Evolutionary conservation across 1,140 invertebrate species (phyloP).

Genomic region (Chionoecetes opilio): DNA sequence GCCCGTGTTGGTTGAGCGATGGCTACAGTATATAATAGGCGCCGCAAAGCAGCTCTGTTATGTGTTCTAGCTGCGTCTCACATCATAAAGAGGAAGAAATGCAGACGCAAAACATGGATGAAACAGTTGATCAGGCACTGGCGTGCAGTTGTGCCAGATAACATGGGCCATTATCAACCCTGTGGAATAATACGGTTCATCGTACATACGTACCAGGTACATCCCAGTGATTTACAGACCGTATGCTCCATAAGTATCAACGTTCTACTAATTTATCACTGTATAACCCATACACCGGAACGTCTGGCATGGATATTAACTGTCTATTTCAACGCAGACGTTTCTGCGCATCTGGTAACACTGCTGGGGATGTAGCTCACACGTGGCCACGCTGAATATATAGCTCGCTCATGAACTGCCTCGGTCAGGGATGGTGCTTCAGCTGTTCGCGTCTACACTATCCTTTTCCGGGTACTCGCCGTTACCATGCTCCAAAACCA

Average conservation of each 20-base stretch:
- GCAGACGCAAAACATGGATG: not conserved
- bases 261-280: conserved; percentile 54
- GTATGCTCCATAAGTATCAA: conserved; percentile 55
- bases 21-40: not conserved
- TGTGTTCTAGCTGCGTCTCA: conserved; percentile 62
- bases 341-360: conserved; percentile 42
- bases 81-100: conserved; percentile 57
- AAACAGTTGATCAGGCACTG: conserved; percentile 47
- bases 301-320: conserved; percentile 32
- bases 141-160: conserved; percentile 50
- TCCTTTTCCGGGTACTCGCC: conserved; percentile 47
- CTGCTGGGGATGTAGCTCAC: not conserved
- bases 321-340: conserved; percentile 35
- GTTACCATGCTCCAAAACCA: conserved; percentile 50
- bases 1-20: conserved; percentile 54
- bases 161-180: conserved; percentile 9
- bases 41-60: conserved; percentile 50
- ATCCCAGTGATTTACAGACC: conserved; percentile 42
- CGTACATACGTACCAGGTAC: not conserved
- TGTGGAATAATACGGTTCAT: conserved; percentile 45
- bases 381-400: not conserved
- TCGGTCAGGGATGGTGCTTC: conserved; percentile 52
- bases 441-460: not conserved
- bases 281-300: conserved; percentile 49
- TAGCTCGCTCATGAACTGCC: conserved; percentile 43